phyloP scores from a whole-genome alignment of 2,113 vertebrate genomes.

The Spea bombifrons region DNA sequence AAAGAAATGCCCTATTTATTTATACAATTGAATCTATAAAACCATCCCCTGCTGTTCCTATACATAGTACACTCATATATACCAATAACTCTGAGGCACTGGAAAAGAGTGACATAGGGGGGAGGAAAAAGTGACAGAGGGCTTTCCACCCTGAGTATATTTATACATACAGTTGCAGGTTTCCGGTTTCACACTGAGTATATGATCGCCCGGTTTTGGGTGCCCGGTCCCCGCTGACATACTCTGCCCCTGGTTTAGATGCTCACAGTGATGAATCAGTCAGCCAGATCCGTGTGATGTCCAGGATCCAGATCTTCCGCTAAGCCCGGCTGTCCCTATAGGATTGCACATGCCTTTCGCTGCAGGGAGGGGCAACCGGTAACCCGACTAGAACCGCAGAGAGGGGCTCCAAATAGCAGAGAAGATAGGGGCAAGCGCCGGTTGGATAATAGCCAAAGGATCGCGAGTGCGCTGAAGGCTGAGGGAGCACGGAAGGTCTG shows the following conservation, averaged over 20 bases:
- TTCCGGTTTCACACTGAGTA: too few species aligned
- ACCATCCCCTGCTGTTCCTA: too few species aligned
- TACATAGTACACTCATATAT: too few species aligned
- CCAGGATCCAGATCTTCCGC: slow-evolving; percentile 36
- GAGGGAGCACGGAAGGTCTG: background rate
- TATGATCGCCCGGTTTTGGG: too few species aligned
- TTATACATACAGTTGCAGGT: too few species aligned
- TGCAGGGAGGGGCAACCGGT: slow-evolving; percentile 45
- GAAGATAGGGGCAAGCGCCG: slow-evolving; percentile 7
- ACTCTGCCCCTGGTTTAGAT: background rate
- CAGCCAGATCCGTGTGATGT: slow-evolving; percentile 7
- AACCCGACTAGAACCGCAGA: slow-evolving; percentile 32
- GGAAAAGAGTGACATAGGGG: too few species aligned
- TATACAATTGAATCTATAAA: too few species aligned
- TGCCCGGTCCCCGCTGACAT: background rate
- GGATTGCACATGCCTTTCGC: slow-evolving; percentile 40
- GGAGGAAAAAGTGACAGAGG: too few species aligned
- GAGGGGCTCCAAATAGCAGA: slow-evolving; percentile 16
- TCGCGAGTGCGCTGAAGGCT: background rate
- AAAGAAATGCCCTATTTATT: too few species aligned
- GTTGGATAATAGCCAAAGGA: background rate
- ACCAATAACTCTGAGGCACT: too few species aligned
- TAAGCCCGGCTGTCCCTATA: slow-evolving; percentile 28
- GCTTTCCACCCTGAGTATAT: too few species aligned
- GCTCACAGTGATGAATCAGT: background rate